Conservation (phyloP, 2,113 vertebrate genomes). For the Microtus pennsylvanicus region DNA sequence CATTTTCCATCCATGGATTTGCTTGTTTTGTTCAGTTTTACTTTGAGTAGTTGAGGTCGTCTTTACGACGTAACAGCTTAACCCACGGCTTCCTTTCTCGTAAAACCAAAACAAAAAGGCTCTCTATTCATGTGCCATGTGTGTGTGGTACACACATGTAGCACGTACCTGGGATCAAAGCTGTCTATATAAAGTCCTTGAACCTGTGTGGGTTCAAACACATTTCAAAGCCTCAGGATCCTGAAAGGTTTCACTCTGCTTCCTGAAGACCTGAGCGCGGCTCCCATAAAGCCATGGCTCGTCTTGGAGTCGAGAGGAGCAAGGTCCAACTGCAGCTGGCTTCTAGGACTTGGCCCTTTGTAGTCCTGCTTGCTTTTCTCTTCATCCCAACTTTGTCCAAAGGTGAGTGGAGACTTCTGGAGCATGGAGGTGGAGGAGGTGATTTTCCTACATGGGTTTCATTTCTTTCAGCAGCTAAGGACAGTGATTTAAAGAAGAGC, state of each 20-base stretch:
- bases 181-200: conserved; percentile 85
- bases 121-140: conserved; percentile 80
- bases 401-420: conserved; percentile 86
- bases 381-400: conserved; percentile 81
- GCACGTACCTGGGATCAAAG: conserved; percentile 82
- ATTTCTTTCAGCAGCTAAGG: conserved; percentile 57
- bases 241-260: conserved; percentile 83
- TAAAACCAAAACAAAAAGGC: conserved; percentile 91
- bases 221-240: conserved; percentile 86
- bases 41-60: conserved; percentile 67
- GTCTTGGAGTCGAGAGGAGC: conserved; percentile 66
- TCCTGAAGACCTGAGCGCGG: conserved; percentile 70
- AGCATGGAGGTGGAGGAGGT: conserved; percentile 65
- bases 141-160: conserved; percentile 68
- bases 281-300: conserved; percentile 77
- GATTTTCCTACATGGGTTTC: conserved; percentile 74
- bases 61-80: conserved; percentile 85
- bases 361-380: conserved; percentile 83
- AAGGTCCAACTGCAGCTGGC: not conserved
- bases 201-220: conserved; percentile 88
- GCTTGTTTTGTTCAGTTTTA: conserved; percentile 87
- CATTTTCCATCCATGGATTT: conserved; percentile 88
- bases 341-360: conserved; percentile 63
- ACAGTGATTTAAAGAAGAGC: conserved; percentile 71
- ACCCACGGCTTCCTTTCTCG: conserved; percentile 91